Percentiles rank a stretch among this genome's conserved stretches.
Evolutionary conservation across 1,140 invertebrate genomes (phyloP).

Genomic region (Neelides sp.): DNA sequence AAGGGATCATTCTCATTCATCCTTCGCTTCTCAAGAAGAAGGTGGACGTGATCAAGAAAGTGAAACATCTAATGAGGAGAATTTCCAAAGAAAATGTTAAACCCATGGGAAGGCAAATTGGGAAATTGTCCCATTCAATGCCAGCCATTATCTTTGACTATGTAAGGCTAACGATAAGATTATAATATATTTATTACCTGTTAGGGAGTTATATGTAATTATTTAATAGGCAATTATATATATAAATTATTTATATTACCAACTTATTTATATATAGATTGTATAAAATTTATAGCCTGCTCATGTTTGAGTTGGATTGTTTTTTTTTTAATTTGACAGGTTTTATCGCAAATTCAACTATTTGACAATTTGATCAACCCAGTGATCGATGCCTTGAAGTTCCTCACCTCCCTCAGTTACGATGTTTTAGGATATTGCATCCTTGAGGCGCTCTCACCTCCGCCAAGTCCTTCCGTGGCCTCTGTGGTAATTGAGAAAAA

Average conservation of each 20-base stretch:
- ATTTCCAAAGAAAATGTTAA: slow-evolving; percentile 98
- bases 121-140: slow-evolving; percentile 90
- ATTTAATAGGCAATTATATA: slow-evolving; percentile 10
- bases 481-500: slow-evolving; percentile 16
- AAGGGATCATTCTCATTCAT: slow-evolving; percentile 59
- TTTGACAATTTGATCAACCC: slow-evolving; percentile 94
- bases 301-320: neutral
- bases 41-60: slow-evolving; percentile 74
- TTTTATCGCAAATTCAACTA: slow-evolving; percentile 82
- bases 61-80: slow-evolving; percentile 93
- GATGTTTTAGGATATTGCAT: slow-evolving; percentile 93
- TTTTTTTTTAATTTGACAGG: slow-evolving; percentile 36
- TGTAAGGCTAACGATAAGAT: slow-evolving; percentile 42
- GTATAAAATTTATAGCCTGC: neutral
- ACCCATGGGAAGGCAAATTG: slow-evolving; percentile 83
- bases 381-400: slow-evolving; percentile 96
- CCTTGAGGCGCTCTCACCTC: slow-evolving; percentile 73
- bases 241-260: neutral
- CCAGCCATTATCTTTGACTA: slow-evolving; percentile 94
- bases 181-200: neutral
- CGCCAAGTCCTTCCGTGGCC: no score
- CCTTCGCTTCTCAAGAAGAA: slow-evolving; percentile 66
- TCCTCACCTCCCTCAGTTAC: slow-evolving; percentile 86
- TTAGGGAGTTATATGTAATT: neutral
- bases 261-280: neutral